Percentiles rank a stretch among this genome's conserved stretches.
Conservation (phyloP, 2,888 invertebrate species). For the Andrena hattorfiana region DNA sequence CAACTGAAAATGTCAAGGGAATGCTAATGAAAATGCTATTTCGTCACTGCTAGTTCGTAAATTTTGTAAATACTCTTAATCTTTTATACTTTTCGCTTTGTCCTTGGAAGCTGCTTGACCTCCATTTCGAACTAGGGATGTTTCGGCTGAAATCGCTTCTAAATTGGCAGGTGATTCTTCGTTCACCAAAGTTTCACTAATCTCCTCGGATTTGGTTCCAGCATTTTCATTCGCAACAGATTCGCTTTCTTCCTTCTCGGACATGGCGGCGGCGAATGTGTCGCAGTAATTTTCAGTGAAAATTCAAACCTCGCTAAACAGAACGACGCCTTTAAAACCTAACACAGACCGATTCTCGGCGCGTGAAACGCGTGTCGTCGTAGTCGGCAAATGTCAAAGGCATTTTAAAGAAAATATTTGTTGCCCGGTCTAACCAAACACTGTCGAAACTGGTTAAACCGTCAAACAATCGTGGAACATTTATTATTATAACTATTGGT, state of each 20-base stretch:
- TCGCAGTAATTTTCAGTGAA: background rate
- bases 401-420: background rate
- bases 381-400: background rate
- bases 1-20: constrained; percentile 87
- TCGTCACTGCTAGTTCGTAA: background rate
- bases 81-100: constrained; percentile 73
- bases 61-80: background rate
- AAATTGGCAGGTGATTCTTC: constrained; percentile 71
- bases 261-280: constrained; percentile 25
- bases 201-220: constrained; percentile 56
- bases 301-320: background rate
- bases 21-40: background rate
- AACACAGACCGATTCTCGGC: background rate
- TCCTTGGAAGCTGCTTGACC: constrained; percentile 65
- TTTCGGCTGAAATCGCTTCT: constrained; percentile 67
- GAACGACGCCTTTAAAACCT: background rate
- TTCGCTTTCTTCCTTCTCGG: constrained; percentile 39
- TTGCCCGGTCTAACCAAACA: too few relatives aligned
- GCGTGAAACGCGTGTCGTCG: background rate
- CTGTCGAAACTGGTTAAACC: too few relatives aligned
- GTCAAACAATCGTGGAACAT: too few relatives aligned
- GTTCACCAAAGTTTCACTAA: constrained; percentile 46
- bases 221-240: constrained; percentile 5
- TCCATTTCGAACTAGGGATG: constrained; percentile 64
- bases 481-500: background rate